Percentiles rank a stretch among this genome's conserved stretches.
phyloP scores from a whole-genome alignment of 2,797 vertebrate species.

The Thripadectes ignobilis region DNA sequence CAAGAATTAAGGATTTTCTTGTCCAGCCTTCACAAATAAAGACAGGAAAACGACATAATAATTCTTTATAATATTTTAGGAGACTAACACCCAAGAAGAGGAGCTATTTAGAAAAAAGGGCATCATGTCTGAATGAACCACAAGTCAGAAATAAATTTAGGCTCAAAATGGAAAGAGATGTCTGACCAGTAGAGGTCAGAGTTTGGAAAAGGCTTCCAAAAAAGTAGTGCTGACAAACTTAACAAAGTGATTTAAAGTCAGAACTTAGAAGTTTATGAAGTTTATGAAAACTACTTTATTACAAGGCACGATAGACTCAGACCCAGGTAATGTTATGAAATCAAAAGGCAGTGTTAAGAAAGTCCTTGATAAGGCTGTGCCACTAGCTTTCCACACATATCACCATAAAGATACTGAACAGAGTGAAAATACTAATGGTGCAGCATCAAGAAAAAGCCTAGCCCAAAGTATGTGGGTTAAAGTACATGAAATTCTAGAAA shows the following conservation, averaged over 20 bases:
- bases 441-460: neutral
- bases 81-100: neutral
- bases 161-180: neutral
- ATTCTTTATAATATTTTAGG: neutral
- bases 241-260: neutral
- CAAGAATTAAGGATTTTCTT: neutral
- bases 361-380: neutral
- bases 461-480: neutral
- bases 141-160: neutral
- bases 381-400: neutral
- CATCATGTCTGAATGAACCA: neutral
- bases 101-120: neutral
- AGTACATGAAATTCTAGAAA: neutral
- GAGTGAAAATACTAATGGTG: neutral
- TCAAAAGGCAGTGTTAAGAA: neutral
- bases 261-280: neutral
- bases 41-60: neutral
- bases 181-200: slow-evolving; percentile 46
- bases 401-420: neutral
- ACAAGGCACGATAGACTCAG: neutral
- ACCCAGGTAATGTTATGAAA: neutral
- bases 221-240: neutral
- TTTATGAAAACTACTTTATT: neutral
- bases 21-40: neutral
- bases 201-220: neutral